phyloP scores from a whole-genome alignment of 2,797 vertebrate species.

The Coregonus ussuriensis region DNA sequence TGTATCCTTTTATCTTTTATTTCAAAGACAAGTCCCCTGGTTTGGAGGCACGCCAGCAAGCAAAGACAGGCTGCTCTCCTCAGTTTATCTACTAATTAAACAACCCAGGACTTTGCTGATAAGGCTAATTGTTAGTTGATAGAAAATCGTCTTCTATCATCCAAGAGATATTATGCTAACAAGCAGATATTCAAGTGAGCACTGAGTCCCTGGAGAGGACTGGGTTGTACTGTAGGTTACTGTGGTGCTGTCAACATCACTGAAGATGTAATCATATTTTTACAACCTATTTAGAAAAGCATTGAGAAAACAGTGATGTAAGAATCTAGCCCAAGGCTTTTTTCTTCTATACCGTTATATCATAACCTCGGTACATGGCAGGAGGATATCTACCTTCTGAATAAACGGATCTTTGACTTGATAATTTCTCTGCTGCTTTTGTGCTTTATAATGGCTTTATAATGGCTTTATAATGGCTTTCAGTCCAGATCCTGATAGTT shows the following conservation, averaged over 20 bases:
- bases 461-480: conserved; percentile 58
- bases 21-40: conserved; percentile 29
- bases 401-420: conserved; percentile 68
- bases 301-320: neutral
- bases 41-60: conserved; percentile 16
- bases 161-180: conserved; percentile 28
- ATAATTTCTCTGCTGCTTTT: conserved; percentile 68
- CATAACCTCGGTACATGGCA: conserved; percentile 21
- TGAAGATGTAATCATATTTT: neutral
- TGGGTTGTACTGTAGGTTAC: neutral
- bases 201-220: conserved; percentile 9
- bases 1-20: conserved; percentile 29
- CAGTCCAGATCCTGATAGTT: conserved; percentile 68
- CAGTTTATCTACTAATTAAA: conserved; percentile 49
- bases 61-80: conserved; percentile 25
- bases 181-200: conserved; percentile 27
- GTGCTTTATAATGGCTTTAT: conserved; percentile 49
- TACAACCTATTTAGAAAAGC: neutral
- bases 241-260: neutral
- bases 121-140: conserved; percentile 49
- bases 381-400: conserved; percentile 55
- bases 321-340: conserved; percentile 1
- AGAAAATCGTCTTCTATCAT: conserved; percentile 33
- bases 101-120: conserved; percentile 44
- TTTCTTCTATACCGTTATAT: neutral